phyloP scores from a whole-genome alignment of 2,797 vertebrate species.

The Acanthornis magna region DNA sequence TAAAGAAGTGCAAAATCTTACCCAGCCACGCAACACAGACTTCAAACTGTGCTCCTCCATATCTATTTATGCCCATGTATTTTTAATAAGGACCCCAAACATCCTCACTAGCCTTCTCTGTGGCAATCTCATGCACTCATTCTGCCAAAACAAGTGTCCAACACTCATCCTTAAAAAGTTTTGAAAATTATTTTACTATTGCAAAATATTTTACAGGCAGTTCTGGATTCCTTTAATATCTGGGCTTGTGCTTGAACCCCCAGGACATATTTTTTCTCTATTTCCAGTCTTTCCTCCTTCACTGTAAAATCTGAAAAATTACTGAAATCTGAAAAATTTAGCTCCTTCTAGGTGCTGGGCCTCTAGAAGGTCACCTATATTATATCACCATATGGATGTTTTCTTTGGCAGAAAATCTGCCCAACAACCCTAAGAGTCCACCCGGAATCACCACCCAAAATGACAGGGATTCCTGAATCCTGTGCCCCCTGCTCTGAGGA shows the following conservation, averaged over 20 bases:
- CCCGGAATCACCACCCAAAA: background rate
- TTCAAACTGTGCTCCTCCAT: background rate
- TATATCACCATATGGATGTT: background rate
- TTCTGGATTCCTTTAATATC: background rate
- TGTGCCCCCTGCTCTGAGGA: background rate
- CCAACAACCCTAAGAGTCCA: background rate
- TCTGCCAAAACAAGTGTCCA: slow-evolving; percentile 13
- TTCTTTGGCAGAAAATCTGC: background rate
- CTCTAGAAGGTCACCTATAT: background rate
- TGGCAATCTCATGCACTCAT: background rate
- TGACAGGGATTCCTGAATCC: background rate
- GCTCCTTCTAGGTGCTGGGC: background rate
- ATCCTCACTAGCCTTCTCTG: background rate
- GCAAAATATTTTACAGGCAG: slow-evolving; percentile 3
- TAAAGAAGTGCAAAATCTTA: background rate
- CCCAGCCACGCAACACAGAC: background rate
- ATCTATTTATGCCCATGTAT: background rate
- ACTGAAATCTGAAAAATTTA: too few relatives aligned
- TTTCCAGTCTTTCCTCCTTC: background rate
- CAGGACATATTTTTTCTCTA: background rate
- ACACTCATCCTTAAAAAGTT: background rate
- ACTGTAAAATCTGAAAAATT: background rate
- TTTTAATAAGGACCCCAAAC: background rate
- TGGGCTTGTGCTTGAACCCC: background rate
- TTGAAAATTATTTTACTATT: slow-evolving; percentile 1